phyloP scores from a whole-genome alignment of 2,888 invertebrate species.

The Phania funesta region DNA sequence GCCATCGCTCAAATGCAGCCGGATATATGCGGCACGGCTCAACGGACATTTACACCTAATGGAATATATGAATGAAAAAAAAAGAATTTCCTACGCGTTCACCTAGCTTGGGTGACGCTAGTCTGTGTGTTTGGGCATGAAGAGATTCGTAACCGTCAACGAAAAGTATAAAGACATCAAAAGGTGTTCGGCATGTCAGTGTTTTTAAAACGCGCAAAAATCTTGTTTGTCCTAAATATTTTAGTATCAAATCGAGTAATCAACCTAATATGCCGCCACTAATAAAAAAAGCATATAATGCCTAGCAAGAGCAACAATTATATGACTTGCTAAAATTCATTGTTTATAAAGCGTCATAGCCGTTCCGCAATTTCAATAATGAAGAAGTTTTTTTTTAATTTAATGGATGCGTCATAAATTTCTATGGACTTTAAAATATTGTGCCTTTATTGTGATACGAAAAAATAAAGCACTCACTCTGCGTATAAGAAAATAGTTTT shows the following conservation, averaged over 20 bases:
- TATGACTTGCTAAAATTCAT: slow-evolving; percentile 35
- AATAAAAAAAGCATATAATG: neutral
- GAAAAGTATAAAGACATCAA: too few relatives aligned
- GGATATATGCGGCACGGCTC: too few relatives aligned
- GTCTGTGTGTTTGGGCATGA: too few relatives aligned
- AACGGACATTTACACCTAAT: too few relatives aligned
- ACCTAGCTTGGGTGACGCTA: too few relatives aligned
- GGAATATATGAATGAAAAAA: too few relatives aligned
- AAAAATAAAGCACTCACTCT: neutral
- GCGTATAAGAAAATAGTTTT: neutral
- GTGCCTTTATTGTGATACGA: neutral
- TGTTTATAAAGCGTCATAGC: slow-evolving; percentile 32
- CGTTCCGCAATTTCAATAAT: neutral
- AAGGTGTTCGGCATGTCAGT: too few relatives aligned
- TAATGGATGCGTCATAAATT: slow-evolving; percentile 47
- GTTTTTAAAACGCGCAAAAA: too few relatives aligned
- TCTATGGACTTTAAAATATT: slow-evolving; percentile 6
- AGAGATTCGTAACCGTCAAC: too few relatives aligned
- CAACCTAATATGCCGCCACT: neutral
- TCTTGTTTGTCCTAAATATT: too few relatives aligned
- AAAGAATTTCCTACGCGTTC: too few relatives aligned
- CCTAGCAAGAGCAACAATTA: slow-evolving; percentile 11
- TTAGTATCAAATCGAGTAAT: neutral
- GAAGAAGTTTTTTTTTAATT: neutral
- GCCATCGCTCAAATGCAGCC: too few relatives aligned